phyloP scores from a whole-genome alignment of 2,113 vertebrate genomes.

The Labrus mixtus region DNA sequence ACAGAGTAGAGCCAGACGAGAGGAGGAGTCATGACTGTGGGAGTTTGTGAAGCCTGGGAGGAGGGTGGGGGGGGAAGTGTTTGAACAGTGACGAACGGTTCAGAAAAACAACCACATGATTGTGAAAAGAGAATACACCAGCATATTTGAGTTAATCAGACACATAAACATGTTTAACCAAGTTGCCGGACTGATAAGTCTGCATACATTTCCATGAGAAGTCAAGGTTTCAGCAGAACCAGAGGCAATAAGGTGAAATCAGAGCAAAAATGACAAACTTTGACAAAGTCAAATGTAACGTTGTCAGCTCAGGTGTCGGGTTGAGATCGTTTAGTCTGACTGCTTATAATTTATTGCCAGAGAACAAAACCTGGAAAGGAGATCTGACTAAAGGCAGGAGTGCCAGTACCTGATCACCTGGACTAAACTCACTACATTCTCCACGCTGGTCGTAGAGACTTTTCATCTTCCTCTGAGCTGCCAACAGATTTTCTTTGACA shows the following conservation, averaged over 20 bases:
- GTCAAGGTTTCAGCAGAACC: neutral
- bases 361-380: no score
- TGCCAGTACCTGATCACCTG: no score
- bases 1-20: neutral
- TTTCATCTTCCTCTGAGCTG: no score
- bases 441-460: no score
- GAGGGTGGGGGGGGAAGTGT: constrained; percentile 14
- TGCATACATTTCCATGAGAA: neutral
- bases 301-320: no score
- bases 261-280: no score
- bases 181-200: neutral
- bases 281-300: no score
- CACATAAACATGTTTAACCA: neutral
- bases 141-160: neutral
- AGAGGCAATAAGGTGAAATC: neutral
- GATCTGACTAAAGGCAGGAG: no score
- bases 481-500: no score
- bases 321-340: no score
- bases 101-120: constrained; percentile 25
- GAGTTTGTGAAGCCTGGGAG: constrained; percentile 1
- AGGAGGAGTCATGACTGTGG: constrained; percentile 71
- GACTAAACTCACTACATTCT: no score
- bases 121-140: neutral
- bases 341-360: no score
- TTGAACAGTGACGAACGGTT: constrained; percentile 47